A percentile compares a stretch with the other conserved stretches of the same genome.
phyloP scores from a whole-genome alignment of 1,140 invertebrate species.

The Drosophila ironensis region DNA sequence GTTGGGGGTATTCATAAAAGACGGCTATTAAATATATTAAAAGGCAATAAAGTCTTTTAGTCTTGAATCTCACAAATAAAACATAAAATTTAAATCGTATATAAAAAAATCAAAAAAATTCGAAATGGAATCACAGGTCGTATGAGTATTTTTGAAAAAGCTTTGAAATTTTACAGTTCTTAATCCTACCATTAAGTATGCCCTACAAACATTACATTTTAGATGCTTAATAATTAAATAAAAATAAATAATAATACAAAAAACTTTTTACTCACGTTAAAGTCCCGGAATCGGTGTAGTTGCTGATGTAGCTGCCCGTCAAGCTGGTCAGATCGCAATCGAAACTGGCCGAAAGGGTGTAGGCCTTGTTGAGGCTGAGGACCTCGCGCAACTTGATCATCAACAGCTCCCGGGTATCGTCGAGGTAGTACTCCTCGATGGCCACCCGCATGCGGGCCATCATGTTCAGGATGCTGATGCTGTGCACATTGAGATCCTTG shows the following conservation, averaged over 20 bases:
- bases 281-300: conserved; percentile 39
- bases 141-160: no score
- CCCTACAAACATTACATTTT: no score
- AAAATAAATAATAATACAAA: neutral
- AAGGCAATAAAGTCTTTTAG: no score
- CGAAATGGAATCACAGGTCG: no score
- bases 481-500: conserved; percentile 81
- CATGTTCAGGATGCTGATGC: conserved; percentile 70
- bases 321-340: conserved; percentile 49
- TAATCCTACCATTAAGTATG: no score
- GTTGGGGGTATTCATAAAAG: conserved; percentile 32
- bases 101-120: no score
- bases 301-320: conserved; percentile 56
- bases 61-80: neutral
- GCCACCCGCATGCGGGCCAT: conserved; percentile 75
- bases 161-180: no score
- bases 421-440: conserved; percentile 41
- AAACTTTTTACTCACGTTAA: conserved; percentile 58
- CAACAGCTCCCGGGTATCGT: conserved; percentile 46
- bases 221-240: no score
- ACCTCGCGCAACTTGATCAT: conserved; percentile 63
- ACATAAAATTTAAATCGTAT: neutral
- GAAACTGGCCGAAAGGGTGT: conserved; percentile 61
- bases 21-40: neutral
- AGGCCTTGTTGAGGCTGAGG: conserved; percentile 51